Evolutionary conservation across 2,888 invertebrate species (phyloP), one percentile per base, ranked within the genome.

Genomic region (Chirona hameri): DNA sequence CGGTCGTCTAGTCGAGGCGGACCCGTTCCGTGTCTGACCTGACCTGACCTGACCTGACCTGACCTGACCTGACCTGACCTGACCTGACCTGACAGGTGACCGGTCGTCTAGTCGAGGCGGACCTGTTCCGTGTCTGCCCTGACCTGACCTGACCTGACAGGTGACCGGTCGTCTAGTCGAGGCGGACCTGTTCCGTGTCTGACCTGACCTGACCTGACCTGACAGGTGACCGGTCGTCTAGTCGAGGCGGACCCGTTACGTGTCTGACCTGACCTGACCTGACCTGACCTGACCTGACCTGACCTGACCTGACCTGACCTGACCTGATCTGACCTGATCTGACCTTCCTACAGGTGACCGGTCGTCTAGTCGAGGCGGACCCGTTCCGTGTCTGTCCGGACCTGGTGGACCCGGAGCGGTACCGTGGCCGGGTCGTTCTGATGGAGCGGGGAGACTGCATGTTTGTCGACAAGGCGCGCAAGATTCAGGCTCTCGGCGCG

Each of bases 381-480:
- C 98, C 98, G 0, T 88, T 91, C n/a, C 90, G 92, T 86, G 95
- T 88, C 0, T 91, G 91, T 85, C 83, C 85, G 10, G 89, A 90
- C 1, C 88, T 95, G 7, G 86, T 88, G 21, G 93, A 94, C 87
- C 87, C 90, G 12, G 89, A 90, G 0, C 88, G 90, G 15, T 87
- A 96, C 0, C 88, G 88, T 60, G 94, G 93, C 0, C 93, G 92
- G 86, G 94, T 99, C 86, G 95, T 92, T 0, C 89, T 99, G n/a
- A 92, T 96, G 83, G 92, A 93, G 87, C 91, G 99, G 46, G 98
- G 98, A 0, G 93, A 93, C 86, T 99, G 99, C 88, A 97, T 97
- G 90, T 99, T 98, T 88, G 93, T 98, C 3, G 96, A 97, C 86
- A 99, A 99, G 90, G 97, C 95, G 3, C 91, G 96, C 82, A 90